Evolutionary conservation across 2,888 invertebrate species (phyloP).

Genomic region (Oscheius onirici): DNA sequence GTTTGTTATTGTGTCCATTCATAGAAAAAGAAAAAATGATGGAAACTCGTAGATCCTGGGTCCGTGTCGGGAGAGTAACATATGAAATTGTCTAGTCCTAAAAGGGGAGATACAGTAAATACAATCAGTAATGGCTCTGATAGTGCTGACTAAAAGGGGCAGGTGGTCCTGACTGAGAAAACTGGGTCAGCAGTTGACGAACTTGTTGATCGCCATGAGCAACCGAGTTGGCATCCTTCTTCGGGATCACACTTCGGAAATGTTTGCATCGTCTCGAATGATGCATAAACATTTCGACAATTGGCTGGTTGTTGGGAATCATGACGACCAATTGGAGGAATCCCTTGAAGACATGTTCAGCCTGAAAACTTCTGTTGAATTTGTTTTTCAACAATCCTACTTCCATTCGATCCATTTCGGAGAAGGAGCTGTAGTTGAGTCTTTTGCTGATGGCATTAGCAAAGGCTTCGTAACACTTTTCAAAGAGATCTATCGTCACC

Average conservation of each 20-base stretch:
- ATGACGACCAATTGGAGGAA: background rate
- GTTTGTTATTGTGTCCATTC: background rate
- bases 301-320: background rate
- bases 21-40: background rate
- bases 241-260: no score
- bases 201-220: no score
- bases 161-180: no score
- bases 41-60: background rate
- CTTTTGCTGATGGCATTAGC: slow-evolving; percentile 37
- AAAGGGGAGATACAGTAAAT: background rate
- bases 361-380: background rate
- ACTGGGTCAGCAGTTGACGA: no score
- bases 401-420: slow-evolving; percentile 16
- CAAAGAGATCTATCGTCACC: slow-evolving; percentile 45
- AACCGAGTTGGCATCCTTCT: no score
- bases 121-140: background rate
- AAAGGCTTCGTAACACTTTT: slow-evolving; percentile 46
- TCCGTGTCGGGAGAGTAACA: background rate
- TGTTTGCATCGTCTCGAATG: background rate
- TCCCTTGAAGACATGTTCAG: background rate
- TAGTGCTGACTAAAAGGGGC: background rate
- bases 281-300: background rate
- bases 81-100: background rate
- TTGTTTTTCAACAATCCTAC: background rate
- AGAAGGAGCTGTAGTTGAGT: slow-evolving; percentile 36